Evolutionary conservation across 1,140 invertebrate genomes (phyloP), one percentile per base, ranked within the genome.

Genomic region (Amphibalanus amphitrite): DNA sequence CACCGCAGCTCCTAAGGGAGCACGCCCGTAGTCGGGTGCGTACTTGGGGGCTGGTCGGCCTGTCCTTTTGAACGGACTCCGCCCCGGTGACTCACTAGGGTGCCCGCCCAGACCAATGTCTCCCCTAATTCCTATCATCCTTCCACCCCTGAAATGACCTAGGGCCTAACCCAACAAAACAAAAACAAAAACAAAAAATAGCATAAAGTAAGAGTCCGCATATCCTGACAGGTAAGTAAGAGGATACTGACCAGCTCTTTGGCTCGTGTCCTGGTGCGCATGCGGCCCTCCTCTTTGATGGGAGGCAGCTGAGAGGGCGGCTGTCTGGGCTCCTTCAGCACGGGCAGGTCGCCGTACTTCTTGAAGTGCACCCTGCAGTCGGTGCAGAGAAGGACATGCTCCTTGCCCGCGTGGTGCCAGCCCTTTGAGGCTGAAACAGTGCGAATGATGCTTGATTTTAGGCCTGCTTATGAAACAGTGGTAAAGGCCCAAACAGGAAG

Each of bases 181-280:
- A n/a, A n/a, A n/a, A n/a, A n/a, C n/a, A n/a, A n/a, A n/a, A n/a
- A n/a, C n/a, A n/a, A n/a, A n/a, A n/a, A n/a, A n/a, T n/a, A n/a
- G n/a, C n/a, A n/a, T n/a, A n/a, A n/a, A n/a, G n/a, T n/a, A n/a
- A n/a, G n/a, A n/a, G n/a, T n/a, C n/a, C n/a, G n/a, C n/a, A n/a
- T n/a, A n/a, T n/a, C n/a, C n/a, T n/a, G n/a, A n/a, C n/a, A n/a
- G n/a, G n/a, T n/a, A n/a, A n/a, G n/a, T n/a, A n/a, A n/a, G n/a
- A n/a, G n/a, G 4, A 1, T 59, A 73, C 72, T 79, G 75, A 84
- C 81, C 73, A 82, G 82, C 81, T 90, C 89, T 81, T 90, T 91
- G 30, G 87, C 85, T 81, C 92, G 90, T 76, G 92, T 93, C 75
- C 91, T 83, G 59, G 91, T 93, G 78, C 91, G 86, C 88, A 93